Conservation (phyloP, 2,113 vertebrate species). For the Onychorhynchus coronatus region DNA sequence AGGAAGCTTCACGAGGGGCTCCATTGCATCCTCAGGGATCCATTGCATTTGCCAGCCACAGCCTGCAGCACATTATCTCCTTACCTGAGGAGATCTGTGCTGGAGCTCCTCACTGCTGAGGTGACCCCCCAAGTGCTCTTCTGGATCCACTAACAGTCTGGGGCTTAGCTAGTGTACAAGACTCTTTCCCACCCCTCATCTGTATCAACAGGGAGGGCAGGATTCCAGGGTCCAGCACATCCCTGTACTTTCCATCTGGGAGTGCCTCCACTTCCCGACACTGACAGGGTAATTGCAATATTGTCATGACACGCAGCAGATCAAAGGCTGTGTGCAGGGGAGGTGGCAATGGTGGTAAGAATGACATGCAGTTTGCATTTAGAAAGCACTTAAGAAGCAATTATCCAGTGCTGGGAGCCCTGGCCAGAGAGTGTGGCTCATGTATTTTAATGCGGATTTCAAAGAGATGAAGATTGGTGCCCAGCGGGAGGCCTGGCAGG, state of each 20-base stretch:
- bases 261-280: background rate
- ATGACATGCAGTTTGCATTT: slow-evolving; percentile 61
- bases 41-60: background rate
- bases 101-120: fast-evolving
- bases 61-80: background rate
- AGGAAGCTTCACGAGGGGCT: background rate
- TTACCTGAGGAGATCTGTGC: background rate
- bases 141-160: background rate
- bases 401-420: slow-evolving; percentile 46
- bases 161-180: background rate
- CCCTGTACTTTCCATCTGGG: background rate
- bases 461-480: slow-evolving; percentile 34
- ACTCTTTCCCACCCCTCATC: fast-evolving
- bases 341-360: slow-evolving; percentile 25
- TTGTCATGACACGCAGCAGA: slow-evolving; percentile 53
- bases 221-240: background rate
- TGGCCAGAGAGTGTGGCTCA: slow-evolving; percentile 44
- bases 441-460: slow-evolving; percentile 47
- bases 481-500: slow-evolving; percentile 7
- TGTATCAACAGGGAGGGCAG: fast-evolving
- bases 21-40: background rate
- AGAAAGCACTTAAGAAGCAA: slow-evolving; percentile 66
- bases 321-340: slow-evolving; percentile 55
- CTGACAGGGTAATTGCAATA: slow-evolving; percentile 58
- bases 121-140: background rate